These are phyloP conservation scores for Tretioscincus oriximinensis DNA, from an alignment of 2,113 vertebrate genomes.

Conservation along the genomic window DNA sequence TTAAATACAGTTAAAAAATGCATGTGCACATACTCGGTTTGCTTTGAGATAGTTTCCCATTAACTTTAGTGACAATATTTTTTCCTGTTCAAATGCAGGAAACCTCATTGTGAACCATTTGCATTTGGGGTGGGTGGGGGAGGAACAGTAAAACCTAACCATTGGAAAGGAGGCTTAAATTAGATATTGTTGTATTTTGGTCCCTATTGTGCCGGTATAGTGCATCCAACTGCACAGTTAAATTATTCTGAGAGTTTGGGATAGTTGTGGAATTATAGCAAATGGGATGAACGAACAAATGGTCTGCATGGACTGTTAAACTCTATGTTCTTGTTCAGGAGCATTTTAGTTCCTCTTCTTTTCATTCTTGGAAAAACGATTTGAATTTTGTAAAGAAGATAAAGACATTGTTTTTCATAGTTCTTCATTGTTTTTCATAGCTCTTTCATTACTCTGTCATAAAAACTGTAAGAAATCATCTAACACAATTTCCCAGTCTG, in stretches of 20 bases:
- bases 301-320: too few species aligned
- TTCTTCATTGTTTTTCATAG: not conserved
- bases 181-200: not conserved
- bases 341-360: not conserved
- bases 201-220: not conserved
- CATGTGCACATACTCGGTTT: not conserved
- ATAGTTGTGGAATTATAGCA: not conserved
- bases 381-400: not conserved
- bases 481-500: conserved; percentile 4
- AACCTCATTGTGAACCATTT: not conserved
- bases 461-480: not conserved
- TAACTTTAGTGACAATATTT: not conserved
- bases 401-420: not conserved
- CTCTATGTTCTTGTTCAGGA: not conserved
- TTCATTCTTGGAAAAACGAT: not conserved
- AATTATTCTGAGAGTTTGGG: not conserved
- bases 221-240: not conserved
- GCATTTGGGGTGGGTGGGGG: not conserved
- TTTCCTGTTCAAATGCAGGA: not conserved
- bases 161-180: not conserved
- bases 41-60: not conserved
- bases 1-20: not conserved
- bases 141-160: not conserved
- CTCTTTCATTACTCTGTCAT: not conserved
- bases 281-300: not conserved